phyloP scores from a whole-genome alignment of 2,797 vertebrate genomes.

The Zenarchopterus dispar region DNA sequence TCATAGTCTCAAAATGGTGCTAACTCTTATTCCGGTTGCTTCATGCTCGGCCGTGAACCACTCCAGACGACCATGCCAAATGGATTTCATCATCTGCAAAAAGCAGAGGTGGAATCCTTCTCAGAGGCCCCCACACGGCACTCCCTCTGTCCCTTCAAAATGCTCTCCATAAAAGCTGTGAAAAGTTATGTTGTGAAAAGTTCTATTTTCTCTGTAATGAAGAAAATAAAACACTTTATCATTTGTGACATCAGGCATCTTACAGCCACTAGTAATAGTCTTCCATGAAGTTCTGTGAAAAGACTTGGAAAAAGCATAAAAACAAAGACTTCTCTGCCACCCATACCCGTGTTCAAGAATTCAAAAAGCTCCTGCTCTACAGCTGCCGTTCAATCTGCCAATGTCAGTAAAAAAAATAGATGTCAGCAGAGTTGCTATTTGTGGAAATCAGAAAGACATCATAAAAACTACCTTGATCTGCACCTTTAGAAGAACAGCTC shows the following conservation, averaged over 20 bases:
- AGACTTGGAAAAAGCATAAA: conserved; percentile 43
- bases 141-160: too few relatives aligned
- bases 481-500: conserved; percentile 27
- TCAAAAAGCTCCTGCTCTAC: conserved; percentile 15
- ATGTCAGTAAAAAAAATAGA: conserved; percentile 18
- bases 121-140: too few relatives aligned
- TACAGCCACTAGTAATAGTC: conserved; percentile 53
- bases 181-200: too few relatives aligned
- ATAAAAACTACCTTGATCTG: conserved; percentile 32
- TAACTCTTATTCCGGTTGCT: too few relatives aligned
- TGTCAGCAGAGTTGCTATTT: conserved; percentile 30
- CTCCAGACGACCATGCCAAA: too few relatives aligned
- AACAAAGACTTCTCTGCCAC: conserved; percentile 35
- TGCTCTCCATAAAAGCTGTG: too few relatives aligned
- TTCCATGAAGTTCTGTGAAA: conserved; percentile 60
- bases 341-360: conserved; percentile 18
- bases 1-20: too few relatives aligned
- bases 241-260: conserved; percentile 59
- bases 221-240: too few relatives aligned
- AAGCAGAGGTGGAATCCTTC: too few relatives aligned
- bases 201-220: too few relatives aligned
- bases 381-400: conserved; percentile 12
- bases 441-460: conserved; percentile 15
- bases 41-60: too few relatives aligned
- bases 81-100: too few relatives aligned